Evolutionary conservation across 2,113 vertebrate species (phyloP), one percentile per base, ranked within the genome.

Genomic region (Plectropomus leopardus): DNA sequence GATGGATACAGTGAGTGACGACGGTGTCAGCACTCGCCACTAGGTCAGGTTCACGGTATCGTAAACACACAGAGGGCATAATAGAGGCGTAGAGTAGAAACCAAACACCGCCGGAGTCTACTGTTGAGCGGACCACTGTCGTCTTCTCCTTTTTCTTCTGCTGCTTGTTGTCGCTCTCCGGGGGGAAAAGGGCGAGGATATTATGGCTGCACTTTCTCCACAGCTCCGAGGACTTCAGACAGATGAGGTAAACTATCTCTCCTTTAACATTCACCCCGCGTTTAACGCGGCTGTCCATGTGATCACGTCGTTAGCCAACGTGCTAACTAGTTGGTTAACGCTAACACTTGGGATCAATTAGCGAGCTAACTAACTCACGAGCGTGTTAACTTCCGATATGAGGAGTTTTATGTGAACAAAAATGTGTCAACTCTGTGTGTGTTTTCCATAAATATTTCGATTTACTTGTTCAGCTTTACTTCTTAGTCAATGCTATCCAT

Each of bases 171-270:
- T 74, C 61, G 47, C 55, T 80, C 30, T 47, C 21, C 7, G 40
- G 47, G 69, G 59, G 63, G 69, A 78, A 51, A 76, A 71, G 75
- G 58, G 44, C 60, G 60, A 64, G 78, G 83, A 78, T 23, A 93
- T 71, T 16, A 95, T 95, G 95, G 95, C 95, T 73, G 68, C 87
- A 75, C 36, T 86, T 40, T 66, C 83, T 5, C 73, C 92, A 3
- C 94, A 95, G 68, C 91, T 95, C 75, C 92, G 93, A 67, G 95
- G 94, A 88, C 95, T 95, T 74, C 84, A 81, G 24, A 59, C 89
- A 2, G 95, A 95, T 5, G 93, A 94, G 95, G 95, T 96, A 87
- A 92, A 90, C 36, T 80, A n/a, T n/a, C n/a, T n/a, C n/a, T n/a
- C n/a, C n/a, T n/a, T n/a, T n/a, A 19, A 9, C 13, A 0, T 44